These are phyloP conservation scores for Epistrophe eligans DNA, from an alignment of 2,888 invertebrate species.

Conservation along the genomic window DNA sequence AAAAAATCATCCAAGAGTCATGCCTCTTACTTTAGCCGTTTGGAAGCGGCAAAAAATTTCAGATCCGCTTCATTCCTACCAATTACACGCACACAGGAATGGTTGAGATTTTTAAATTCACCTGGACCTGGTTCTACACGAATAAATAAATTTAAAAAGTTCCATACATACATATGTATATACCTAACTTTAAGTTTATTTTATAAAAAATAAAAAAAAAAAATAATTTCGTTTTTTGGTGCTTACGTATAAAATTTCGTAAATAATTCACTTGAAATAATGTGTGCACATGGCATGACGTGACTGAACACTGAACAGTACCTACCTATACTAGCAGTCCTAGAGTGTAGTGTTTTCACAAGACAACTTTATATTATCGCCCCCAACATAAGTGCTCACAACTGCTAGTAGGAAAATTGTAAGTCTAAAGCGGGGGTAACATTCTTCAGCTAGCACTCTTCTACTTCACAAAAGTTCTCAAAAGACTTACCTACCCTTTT, in stretches of 20 bases:
- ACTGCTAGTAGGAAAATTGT: constrained; percentile 44
- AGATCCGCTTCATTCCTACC: too few relatives aligned
- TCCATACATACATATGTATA: too few relatives aligned
- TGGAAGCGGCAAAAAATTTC: too few relatives aligned
- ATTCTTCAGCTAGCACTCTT: constrained; percentile 55
- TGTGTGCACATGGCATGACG: constrained; percentile 72
- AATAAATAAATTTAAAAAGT: too few relatives aligned
- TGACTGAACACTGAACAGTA: constrained; percentile 54
- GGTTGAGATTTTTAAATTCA: too few relatives aligned
- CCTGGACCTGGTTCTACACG: too few relatives aligned
- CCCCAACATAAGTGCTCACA: constrained; percentile 57
- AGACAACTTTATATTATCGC: constrained; percentile 45
- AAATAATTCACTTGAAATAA: constrained; percentile 67
- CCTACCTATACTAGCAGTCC: constrained; percentile 31
- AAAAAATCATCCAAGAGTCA: too few relatives aligned
- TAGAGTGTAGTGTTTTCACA: constrained; percentile 55
- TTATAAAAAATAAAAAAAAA: too few relatives aligned
- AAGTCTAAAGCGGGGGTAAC: constrained; percentile 28
- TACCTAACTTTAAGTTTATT: too few relatives aligned
- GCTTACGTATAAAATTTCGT: constrained; percentile 44
- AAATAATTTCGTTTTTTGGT: constrained; percentile 23
- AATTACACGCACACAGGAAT: too few relatives aligned
- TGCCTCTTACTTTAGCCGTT: too few relatives aligned
- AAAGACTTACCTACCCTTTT: constrained; percentile 56
- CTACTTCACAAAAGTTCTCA: constrained; percentile 52